Percentiles rank a stretch among this genome's conserved stretches.
Evolutionary conservation across 2,113 vertebrate genomes (phyloP).

Genomic region (Lutjanus erythropterus): DNA sequence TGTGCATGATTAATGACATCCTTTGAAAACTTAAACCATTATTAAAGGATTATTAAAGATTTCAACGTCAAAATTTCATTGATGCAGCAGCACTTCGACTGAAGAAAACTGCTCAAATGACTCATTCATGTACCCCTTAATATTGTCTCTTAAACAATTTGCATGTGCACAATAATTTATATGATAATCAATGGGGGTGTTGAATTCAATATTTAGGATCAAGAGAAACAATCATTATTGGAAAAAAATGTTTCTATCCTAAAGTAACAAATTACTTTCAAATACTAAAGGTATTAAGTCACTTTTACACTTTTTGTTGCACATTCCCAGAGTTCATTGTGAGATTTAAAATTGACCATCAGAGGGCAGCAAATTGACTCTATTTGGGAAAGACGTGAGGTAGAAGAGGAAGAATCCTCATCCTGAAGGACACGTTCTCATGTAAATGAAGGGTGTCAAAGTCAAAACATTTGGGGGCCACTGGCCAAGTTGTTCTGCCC

Average conservation of each 20-base stretch:
- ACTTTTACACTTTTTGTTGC: not conserved
- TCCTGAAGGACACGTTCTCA: not conserved
- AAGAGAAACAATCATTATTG: not conserved
- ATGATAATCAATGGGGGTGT: too few relatives aligned
- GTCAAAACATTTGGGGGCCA: too few relatives aligned
- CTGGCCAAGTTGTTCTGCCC: too few relatives aligned
- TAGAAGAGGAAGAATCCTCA: not conserved
- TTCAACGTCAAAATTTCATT: too few relatives aligned
- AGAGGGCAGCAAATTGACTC: slow-evolving; percentile 27
- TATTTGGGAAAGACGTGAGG: not conserved
- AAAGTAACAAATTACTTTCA: not conserved
- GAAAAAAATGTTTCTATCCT: not conserved
- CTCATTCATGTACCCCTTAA: not conserved
- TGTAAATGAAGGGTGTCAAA: too few relatives aligned
- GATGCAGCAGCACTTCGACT: too few relatives aligned
- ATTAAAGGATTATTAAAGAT: too few relatives aligned
- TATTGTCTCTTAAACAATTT: not conserved
- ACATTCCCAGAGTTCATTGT: not conserved
- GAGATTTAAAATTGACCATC: slow-evolving; percentile 13
- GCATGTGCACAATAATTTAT: too few relatives aligned
- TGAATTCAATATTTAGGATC: not conserved
- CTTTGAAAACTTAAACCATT: too few relatives aligned
- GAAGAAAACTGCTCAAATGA: too few relatives aligned
- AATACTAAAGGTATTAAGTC: not conserved
- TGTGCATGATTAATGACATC: too few relatives aligned